A percentile compares a stretch with the other conserved stretches of the same genome.
phyloP scores from a whole-genome alignment of 1,140 invertebrate genomes.

The Lanistes nyassanus region DNA sequence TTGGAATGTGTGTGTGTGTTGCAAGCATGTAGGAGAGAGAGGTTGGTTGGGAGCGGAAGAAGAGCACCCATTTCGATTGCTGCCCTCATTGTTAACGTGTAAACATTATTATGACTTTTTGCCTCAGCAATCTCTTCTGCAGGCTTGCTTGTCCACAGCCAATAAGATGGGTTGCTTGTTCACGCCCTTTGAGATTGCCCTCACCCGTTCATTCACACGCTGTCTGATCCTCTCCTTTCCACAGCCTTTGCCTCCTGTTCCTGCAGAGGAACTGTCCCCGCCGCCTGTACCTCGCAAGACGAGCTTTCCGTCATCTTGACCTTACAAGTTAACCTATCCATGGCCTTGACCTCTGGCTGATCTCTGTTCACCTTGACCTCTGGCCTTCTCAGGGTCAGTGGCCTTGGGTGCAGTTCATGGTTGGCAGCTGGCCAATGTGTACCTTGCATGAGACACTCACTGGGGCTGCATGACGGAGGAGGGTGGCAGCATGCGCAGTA shows the following conservation, averaged over 20 bases:
- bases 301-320: constrained; percentile 9
- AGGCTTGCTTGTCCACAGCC: background rate
- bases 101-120: background rate
- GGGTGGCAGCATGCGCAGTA: too few relatives aligned
- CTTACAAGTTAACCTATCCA: background rate
- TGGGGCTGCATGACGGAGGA: too few relatives aligned
- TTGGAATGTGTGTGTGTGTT: too few relatives aligned
- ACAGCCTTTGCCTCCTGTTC: constrained; percentile 27
- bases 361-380: too few relatives aligned
- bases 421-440: too few relatives aligned
- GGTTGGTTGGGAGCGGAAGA: too few relatives aligned
- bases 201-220: background rate
- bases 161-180: background rate
- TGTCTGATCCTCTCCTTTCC: constrained; percentile 12
- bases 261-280: constrained; percentile 20
- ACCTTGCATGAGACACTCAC: too few relatives aligned
- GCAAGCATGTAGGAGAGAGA: too few relatives aligned
- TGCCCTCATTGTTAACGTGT: background rate
- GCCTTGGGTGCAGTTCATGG: too few relatives aligned
- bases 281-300: constrained; percentile 27
- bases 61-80: too few relatives aligned
- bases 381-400: too few relatives aligned
- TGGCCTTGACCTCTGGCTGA: constrained; percentile 15
- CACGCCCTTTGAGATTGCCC: background rate
- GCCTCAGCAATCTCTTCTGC: too few relatives aligned